Base-by-base conservation (phyloP, 2,797 vertebrate genomes). In the Phalanger gymnotis region DNA sequence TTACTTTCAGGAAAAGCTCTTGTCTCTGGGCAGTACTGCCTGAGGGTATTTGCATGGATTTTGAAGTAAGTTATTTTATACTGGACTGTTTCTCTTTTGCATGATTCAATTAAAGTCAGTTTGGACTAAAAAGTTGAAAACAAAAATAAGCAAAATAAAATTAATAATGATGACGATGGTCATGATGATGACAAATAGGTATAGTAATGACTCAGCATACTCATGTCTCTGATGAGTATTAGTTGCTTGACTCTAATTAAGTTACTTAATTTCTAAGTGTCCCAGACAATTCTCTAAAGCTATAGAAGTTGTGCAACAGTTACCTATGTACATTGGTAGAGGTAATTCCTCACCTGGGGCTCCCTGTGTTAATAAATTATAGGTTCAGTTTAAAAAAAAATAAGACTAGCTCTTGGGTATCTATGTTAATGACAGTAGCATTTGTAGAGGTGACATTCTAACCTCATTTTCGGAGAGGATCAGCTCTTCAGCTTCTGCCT, bases 381-480 rank as follows among this genome's bases (percentile, higher is more conserved):
- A 81, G 9, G 2, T 73, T 19, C 5, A 40, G 40, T 81, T 40
- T 27, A 10, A 81, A 73, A 73, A 40, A 40, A 27, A 40, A 13
- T 34, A 61, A 40, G 19, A 73, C n/a, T 22, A 40, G 66, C 10
- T 55, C 11, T 28, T 34, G 91, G 22, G 34, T 27, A 53, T 27
- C 91, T n/a, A 5, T 51, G 94, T 96, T 98, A 96, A 97, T 97
- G 96, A 96, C 96, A 94, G 94, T 1, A 92, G 94, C 7, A 52
- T 54, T 53, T 89, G 51, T 90, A 97, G 89, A 97, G 13, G 94
- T 27, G 87, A 95, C 91, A 55, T 91, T 11, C 28, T 27, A 54
- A 53, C 94, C 96, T 58, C 93, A 94, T 97, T 27, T 54, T 30
- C 19, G 58, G 93, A 4, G 55, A 2, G 95, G 94, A 61, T 81